phyloP scores from a whole-genome alignment of 2,113 vertebrate genomes.

The Pseudorectes ferrugineus region DNA sequence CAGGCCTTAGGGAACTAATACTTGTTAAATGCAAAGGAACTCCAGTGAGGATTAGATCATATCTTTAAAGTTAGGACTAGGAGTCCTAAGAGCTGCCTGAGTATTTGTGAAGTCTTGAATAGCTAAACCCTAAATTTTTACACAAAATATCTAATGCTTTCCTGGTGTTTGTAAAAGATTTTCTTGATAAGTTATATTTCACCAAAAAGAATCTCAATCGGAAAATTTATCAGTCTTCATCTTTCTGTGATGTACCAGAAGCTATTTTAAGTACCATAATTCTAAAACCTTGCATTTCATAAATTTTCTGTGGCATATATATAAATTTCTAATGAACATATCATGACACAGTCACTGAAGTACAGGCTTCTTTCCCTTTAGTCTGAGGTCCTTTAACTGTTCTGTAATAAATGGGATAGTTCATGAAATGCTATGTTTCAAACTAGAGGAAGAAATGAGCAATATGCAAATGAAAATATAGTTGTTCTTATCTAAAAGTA shows the following conservation, averaged over 20 bases:
- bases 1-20: neutral
- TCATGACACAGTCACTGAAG: neutral
- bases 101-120: neutral
- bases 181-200: neutral
- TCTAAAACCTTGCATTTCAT: neutral
- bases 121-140: neutral
- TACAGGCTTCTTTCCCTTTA: neutral
- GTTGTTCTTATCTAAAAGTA: neutral
- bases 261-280: neutral
- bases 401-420: neutral
- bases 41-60: neutral
- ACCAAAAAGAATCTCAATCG: neutral
- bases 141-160: neutral
- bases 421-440: neutral
- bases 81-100: neutral
- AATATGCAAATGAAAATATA: neutral
- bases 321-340: neutral
- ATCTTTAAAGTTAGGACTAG: neutral
- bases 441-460: neutral
- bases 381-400: neutral
- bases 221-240: neutral
- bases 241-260: neutral
- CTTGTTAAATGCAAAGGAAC: neutral
- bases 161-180: neutral
- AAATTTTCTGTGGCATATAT: neutral